Percentiles rank a stretch among this genome's conserved stretches.
Evolutionary conservation across 2,888 invertebrate species (phyloP).

Genomic region (Scaptomyza parva): DNA sequence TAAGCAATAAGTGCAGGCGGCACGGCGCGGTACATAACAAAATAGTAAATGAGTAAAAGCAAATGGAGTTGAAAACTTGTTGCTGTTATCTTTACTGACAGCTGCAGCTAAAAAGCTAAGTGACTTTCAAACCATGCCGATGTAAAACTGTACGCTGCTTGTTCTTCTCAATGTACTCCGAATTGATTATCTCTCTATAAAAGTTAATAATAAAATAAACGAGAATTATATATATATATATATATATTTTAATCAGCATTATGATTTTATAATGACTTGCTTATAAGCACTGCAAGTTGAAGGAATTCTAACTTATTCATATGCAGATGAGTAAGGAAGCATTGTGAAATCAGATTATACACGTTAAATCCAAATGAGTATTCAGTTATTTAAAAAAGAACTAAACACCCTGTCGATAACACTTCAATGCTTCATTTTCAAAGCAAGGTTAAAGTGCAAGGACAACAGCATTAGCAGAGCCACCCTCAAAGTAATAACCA

Average conservation of each 20-base stretch:
- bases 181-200: conserved; percentile 18
- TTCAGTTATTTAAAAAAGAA: conserved; percentile 11
- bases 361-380: background rate
- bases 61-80: conserved; percentile 20
- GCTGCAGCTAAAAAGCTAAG: conserved; percentile 8
- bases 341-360: background rate
- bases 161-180: conserved; percentile 11
- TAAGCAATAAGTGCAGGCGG: conserved; percentile 38
- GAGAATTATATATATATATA: conserved; percentile 8
- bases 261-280: conserved; percentile 33
- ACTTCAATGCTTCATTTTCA: background rate
- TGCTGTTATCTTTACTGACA: conserved; percentile 19
- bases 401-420: background rate
- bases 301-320: background rate
- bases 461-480: conserved; percentile 13
- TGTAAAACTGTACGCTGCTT: conserved; percentile 14
- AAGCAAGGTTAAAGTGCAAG: conserved; percentile 19
- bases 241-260: conserved; percentile 26
- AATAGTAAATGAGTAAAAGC: conserved; percentile 35
- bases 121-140: conserved; percentile 8
- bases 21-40: background rate
- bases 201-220: too few relatives aligned
- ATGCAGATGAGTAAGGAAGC: background rate
- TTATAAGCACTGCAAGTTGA: background rate
- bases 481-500: background rate